Evolutionary conservation across 1,140 invertebrate genomes (phyloP), one percentile per base, ranked within the genome.

Genomic region (Drosophila nigrodunni): DNA sequence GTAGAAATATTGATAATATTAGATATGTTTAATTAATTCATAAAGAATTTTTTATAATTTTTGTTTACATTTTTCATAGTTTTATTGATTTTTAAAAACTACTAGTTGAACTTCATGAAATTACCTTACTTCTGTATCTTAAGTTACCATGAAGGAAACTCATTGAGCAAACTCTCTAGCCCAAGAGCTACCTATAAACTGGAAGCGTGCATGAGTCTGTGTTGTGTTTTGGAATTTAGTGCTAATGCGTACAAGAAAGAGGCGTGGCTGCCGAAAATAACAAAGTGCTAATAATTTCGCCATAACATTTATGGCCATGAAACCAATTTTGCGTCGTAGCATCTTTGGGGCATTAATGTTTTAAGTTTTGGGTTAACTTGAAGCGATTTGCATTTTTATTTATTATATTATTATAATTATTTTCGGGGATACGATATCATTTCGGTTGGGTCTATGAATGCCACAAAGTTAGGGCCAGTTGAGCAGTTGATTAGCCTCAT

Each of bases 221-320:
- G 49, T 60, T 13, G 30, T 57, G 49, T 58, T n/a, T 59, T 49
- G 35, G 58, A 79, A 79, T 76, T 76, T 79, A 79, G 73, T 79
- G 74, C 83, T 88, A 82, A 88, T 87, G 77, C 77, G 77, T 80
- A 87, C 83, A 87, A 88, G 83, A 83, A 87, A 87, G 83, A 73
- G 83, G 83, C 83, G 83, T 88, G 75, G 57, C 83, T 61, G 57
- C 62, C 77, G 43, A 82, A 80, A 74, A 85, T 87, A 87, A 87
- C 75, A 87, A 87, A 87, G 83, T 87, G 83, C 83, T 88, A 87
- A 87, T 87, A 87, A 83, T 87, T 87, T 87, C 66, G 74, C 68
- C 44, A 60, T 61, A 77, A 77, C 81, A 72, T 87, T 30, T 88
- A 88, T 82, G 77, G 60, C 78, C 68, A 65, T 49, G 47, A 34